Evolutionary conservation across 64 coral and sea anemone species (phyloP), one percentile per base, ranked within the genome.

Genomic region (Trachythela sp.): DNA sequence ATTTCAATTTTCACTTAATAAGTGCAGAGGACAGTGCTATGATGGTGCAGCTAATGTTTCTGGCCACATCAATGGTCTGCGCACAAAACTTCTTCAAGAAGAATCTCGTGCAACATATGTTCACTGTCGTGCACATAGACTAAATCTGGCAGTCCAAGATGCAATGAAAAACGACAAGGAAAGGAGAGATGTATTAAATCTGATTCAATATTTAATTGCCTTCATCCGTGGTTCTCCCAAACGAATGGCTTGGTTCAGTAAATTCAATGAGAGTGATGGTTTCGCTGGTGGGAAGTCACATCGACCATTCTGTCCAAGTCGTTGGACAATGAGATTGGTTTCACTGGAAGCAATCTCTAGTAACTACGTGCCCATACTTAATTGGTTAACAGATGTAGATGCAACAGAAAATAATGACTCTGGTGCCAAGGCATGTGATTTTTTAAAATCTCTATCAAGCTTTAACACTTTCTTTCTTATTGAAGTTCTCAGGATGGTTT

Each of bases 401-500:
- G 75, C 75, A 38, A 80, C 75, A 80, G 75, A 80, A 37, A 80
- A 80, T n/a, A 80, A 80, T 37, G 75, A 80, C 34, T 80, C 38
- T 80, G 75, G 75, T 30, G 75, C 34, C 20, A 80, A 80, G 34
- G 75, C 75, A 13, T 11, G 75, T 80, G 6, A 9, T 15, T 80
- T 80, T 80, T 80, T 80, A 35, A 36, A 35, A 37, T 9, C 34
- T 80, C 34, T 80, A 29, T 80, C 33, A 18, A 36, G 75, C 34
- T 80, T 80, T 18, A 35, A 80, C 38, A 80, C 31, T 13, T 80
- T 36, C 20, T 80, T 80, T 8, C 38, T 80, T 9, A 80, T 80
- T 22, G 75, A 80, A 80, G 34, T 36, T 37, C 75, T 80, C 34
- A 64, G 75, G 11, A 80, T 80, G 75, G 75, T 80, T 29, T 80